Evolutionary conservation across 2,888 invertebrate species (phyloP), one percentile per base, ranked within the genome.

Genomic region (Limulus polyphemus): DNA sequence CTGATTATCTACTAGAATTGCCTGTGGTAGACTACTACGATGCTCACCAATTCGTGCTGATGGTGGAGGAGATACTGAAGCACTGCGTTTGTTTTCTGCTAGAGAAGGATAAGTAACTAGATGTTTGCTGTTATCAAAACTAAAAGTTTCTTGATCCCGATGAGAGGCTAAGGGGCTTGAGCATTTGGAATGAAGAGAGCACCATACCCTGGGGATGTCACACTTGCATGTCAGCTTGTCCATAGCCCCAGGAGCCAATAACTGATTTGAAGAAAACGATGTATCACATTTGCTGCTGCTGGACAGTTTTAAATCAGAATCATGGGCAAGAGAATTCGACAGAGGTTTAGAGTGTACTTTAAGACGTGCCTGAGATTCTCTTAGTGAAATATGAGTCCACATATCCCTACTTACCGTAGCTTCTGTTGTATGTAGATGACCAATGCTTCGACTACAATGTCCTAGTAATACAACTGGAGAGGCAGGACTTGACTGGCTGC

Each of bases 381-480:
- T 17, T 17, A 32, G 3, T 1, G 54, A 32, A 11, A 32, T 11
- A 17, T 11, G 13, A 16, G 54, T 32, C 16, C 11, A 11, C 32
- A 32, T 16, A 54, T 54, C 54, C 32, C 32, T 54, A 14, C 11
- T 17, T 17, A 32, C 13, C 3, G 54, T 16, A 11, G 11, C 13
- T 71, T 89, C 89, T 7, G 90, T 88, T 66, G 87, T 81, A 74
- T 90, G 90, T 69, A 92, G 79, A 73, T 89, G 90, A 0, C 91
- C 90, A 2, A 90, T 90, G 76, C 90, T 90, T 75, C 90, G 90
- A 74, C 90, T 90, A 48, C 90, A 80, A 0, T 88, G 85, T 77
- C 89, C 88, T 0, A 86, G 47, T 80, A 68, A 58, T 2, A 64
- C 60, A 46, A 65, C 11, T 52, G 63, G 58, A 60, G 54, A 11